These are phyloP conservation scores for Microvelia longipes DNA, from an alignment of 1,140 invertebrate genomes.

Conservation along the genomic window DNA sequence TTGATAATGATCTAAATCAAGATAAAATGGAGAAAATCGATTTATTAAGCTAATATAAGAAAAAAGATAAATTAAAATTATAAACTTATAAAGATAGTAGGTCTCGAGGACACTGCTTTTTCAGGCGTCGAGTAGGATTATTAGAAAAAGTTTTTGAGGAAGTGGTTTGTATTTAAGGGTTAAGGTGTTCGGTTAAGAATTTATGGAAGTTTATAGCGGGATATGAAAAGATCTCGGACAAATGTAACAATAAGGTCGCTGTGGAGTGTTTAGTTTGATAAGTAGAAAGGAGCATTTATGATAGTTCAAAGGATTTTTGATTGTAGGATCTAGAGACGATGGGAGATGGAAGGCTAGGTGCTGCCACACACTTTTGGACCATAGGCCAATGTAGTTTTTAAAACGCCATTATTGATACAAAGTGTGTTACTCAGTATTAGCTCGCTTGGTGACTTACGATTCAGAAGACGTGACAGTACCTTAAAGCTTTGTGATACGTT, in stretches of 20 bases:
- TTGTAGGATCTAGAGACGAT: neutral
- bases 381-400: neutral
- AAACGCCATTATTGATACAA: neutral
- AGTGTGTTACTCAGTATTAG: too few relatives aligned
- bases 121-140: neutral
- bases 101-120: neutral
- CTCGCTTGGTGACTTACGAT: neutral
- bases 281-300: neutral
- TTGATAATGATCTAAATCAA: too few relatives aligned
- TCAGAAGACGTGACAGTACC: neutral
- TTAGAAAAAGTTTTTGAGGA: neutral
- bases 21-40: too few relatives aligned
- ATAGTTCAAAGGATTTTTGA: neutral
- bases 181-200: neutral
- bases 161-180: neutral
- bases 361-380: neutral
- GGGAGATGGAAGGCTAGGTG: neutral
- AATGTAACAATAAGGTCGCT: neutral
- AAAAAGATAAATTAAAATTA: too few relatives aligned
- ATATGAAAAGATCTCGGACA: neutral
- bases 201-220: neutral
- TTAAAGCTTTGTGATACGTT: neutral
- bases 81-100: too few relatives aligned
- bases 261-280: neutral
- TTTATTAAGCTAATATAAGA: too few relatives aligned